Percentiles rank a stretch among this genome's conserved stretches.
phyloP scores from a whole-genome alignment of 2,113 vertebrate species.

The Mola mola region DNA sequence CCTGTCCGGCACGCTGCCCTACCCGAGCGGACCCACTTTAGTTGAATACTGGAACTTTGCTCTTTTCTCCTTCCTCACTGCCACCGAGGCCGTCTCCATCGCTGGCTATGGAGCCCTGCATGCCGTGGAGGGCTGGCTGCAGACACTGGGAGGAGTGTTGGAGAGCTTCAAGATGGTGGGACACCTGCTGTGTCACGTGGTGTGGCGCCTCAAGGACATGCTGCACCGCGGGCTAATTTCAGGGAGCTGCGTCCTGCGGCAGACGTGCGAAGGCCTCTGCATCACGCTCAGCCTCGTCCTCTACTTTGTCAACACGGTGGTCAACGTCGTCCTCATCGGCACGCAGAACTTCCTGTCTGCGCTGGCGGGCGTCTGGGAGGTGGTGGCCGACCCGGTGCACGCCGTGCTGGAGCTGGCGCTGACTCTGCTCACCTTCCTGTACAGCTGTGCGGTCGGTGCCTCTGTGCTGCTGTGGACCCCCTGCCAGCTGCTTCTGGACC shows the following conservation, averaged over 20 bases:
- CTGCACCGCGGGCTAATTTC: constrained; percentile 79
- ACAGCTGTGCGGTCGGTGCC: constrained; percentile 82
- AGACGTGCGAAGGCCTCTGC: constrained; percentile 80
- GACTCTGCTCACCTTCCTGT: constrained; percentile 78
- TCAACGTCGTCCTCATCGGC: constrained; percentile 86
- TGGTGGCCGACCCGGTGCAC: constrained; percentile 66
- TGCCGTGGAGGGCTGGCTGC: constrained; percentile 58
- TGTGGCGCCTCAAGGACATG: constrained; percentile 79
- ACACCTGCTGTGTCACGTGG: constrained; percentile 79
- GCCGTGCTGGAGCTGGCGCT: constrained; percentile 71
- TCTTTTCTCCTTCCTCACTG: constrained; percentile 58
- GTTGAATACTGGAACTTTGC: constrained; percentile 80
- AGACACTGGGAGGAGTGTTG: constrained; percentile 72
- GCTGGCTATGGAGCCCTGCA: constrained; percentile 62
- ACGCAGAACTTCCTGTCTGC: constrained; percentile 83
- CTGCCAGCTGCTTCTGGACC: constrained; percentile 82
- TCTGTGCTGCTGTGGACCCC: constrained; percentile 87
- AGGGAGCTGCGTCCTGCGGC: constrained; percentile 80
- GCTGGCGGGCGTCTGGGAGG: constrained; percentile 77
- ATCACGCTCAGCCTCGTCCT: constrained; percentile 84
- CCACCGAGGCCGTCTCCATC: constrained; percentile 54
- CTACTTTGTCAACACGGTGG: constrained; percentile 86
- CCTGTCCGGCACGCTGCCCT: constrained; percentile 72
- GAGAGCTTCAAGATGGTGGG: constrained; percentile 84
- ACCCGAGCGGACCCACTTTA: constrained; percentile 54